phyloP scores from a whole-genome alignment of 2,113 vertebrate genomes.

The Ancistrus triradiatus region DNA sequence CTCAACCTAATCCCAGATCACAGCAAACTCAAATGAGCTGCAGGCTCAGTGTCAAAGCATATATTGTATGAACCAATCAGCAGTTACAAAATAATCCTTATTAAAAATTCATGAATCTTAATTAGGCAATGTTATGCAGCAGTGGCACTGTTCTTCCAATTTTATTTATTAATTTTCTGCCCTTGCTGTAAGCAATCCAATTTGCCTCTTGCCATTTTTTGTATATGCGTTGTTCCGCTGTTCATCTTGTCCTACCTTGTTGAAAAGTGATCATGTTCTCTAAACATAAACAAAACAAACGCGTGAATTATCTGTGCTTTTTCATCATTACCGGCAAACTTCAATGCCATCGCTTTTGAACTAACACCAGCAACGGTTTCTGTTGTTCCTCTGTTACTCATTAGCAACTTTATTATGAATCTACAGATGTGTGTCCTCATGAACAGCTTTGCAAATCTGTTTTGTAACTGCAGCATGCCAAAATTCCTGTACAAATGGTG shows the following conservation, averaged over 20 bases:
- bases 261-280: not conserved
- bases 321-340: not conserved
- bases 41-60: conserved; percentile 4
- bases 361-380: not conserved
- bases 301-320: not conserved
- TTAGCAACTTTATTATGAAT: conserved; percentile 2
- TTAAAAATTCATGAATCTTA: conserved; percentile 6
- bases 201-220: not conserved
- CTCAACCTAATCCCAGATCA: conserved; percentile 7
- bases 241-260: not conserved
- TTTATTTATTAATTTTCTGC: not conserved
- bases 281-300: not conserved
- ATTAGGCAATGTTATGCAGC: conserved; percentile 8
- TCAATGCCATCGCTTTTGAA: not conserved
- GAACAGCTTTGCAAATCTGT: conserved; percentile 1
- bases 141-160: no score
- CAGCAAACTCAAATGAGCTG: not conserved
- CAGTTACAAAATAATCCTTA: no score
- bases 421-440: not conserved
- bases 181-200: not conserved
- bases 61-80: no score
- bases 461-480: not conserved
- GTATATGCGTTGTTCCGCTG: not conserved
- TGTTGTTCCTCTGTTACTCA: not conserved
- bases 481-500: conserved; percentile 22